Percentiles rank a stretch among this genome's conserved stretches.
phyloP scores from a whole-genome alignment of 2,113 vertebrate genomes.

The Chlamydotis undulata region DNA sequence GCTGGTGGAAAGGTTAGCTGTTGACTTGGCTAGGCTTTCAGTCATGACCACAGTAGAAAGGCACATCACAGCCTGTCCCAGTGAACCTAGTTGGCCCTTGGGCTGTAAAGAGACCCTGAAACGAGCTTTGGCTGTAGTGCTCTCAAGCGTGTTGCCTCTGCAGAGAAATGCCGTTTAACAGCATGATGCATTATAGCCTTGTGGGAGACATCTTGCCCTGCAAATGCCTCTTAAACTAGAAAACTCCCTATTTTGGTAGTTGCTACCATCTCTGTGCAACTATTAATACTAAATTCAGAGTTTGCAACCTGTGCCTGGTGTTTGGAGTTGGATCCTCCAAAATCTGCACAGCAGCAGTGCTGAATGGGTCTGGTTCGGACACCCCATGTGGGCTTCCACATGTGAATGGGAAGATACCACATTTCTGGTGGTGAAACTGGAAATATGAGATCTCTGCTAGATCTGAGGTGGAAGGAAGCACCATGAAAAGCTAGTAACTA shows the following conservation, averaged over 20 bases:
- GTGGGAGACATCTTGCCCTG: background rate
- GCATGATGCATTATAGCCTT: too few relatives aligned
- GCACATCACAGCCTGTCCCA: background rate
- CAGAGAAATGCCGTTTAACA: background rate
- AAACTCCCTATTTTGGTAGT: background rate
- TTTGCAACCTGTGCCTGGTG: background rate
- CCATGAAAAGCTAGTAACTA: background rate
- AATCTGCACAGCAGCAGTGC: background rate
- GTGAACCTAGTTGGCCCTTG: background rate
- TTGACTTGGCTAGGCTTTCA: background rate
- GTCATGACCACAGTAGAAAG: background rate
- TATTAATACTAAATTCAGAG: background rate
- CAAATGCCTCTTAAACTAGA: background rate
- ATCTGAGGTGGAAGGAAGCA: background rate
- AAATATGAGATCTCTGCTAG: background rate
- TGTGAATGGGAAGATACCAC: background rate
- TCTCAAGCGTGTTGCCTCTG: background rate
- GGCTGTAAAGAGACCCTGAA: background rate
- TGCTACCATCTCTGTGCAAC: background rate
- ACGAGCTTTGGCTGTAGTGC: background rate
- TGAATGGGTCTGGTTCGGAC: background rate
- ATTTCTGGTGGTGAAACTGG: background rate
- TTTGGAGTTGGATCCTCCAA: background rate
- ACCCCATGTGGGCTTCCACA: rapidly evolving
- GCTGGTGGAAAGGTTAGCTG: background rate